Evolutionary conservation across 2,888 invertebrate genomes (phyloP).

Genomic region (Pristionchus maxplancki): DNA sequence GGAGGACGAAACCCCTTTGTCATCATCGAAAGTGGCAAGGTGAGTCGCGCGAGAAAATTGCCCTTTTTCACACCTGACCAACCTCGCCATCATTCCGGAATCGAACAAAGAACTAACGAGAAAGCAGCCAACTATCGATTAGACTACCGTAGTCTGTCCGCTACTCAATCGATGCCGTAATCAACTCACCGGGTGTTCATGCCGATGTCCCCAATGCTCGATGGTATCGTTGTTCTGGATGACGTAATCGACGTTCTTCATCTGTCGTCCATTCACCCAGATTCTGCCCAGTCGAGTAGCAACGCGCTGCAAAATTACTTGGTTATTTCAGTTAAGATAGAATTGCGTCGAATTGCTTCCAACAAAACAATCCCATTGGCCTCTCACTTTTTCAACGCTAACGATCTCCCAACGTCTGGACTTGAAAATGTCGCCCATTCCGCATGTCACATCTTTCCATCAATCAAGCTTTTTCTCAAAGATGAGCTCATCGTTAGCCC

Average conservation of each 20-base stretch:
- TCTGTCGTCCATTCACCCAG: conserved; percentile 93
- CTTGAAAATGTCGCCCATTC: background rate
- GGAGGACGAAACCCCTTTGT: background rate
- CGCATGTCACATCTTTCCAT: background rate
- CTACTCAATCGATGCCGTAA: background rate
- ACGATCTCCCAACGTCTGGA: background rate
- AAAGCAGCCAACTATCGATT: background rate
- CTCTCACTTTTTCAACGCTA: background rate
- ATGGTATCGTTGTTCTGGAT: conserved; percentile 84
- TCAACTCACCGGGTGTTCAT: conserved; percentile 70
- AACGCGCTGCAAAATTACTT: conserved; percentile 83
- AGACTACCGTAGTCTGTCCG: background rate
- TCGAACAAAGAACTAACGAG: background rate
- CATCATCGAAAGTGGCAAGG: conserved; percentile 29
- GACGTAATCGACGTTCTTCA: conserved; percentile 87
- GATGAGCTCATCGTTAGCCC: background rate
- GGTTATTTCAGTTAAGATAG: too few species aligned
- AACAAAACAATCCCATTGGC: background rate
- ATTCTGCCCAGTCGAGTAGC: conserved; percentile 92
- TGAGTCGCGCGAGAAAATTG: conserved; percentile 22
- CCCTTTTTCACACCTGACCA: background rate
- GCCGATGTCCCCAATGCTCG: conserved; percentile 71
- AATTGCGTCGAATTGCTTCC: background rate
- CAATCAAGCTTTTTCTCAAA: conserved; percentile 1
- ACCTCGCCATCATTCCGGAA: background rate